Conservation (phyloP, 2,888 invertebrate genomes). For the Chloroclystis v-ata region DNA sequence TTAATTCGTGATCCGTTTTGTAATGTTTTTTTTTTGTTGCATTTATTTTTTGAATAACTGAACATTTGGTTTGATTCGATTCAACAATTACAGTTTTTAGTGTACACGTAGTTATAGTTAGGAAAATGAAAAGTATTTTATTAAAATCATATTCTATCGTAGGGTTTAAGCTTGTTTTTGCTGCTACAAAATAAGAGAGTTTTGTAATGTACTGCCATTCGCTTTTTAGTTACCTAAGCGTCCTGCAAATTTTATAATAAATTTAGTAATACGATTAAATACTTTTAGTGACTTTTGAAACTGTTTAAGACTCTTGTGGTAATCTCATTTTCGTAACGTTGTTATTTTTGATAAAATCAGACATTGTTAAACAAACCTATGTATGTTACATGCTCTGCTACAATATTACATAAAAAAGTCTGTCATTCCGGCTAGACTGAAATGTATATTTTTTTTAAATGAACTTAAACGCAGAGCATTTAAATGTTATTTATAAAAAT, state of each 20-base stretch:
- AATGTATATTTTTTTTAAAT: too few relatives aligned
- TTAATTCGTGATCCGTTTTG: conserved; percentile 16
- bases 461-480: too few relatives aligned
- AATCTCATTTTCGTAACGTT: background rate
- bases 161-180: conserved; percentile 15
- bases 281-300: conserved; percentile 1
- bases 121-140: conserved; percentile 28
- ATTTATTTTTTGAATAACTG: conserved; percentile 15
- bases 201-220: conserved; percentile 18
- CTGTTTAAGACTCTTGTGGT: background rate
- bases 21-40: conserved; percentile 12
- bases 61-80: conserved; percentile 21
- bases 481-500: too few relatives aligned
- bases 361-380: background rate
- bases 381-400: background rate
- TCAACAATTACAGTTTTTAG: conserved; percentile 24
- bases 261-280: conserved; percentile 6
- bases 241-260: conserved; percentile 11
- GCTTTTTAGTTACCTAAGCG: conserved; percentile 15
- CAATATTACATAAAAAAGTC: background rate
- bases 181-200: conserved; percentile 12
- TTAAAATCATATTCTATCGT: conserved; percentile 20
- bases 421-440: too few relatives aligned
- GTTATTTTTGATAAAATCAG: background rate
- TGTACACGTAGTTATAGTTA: conserved; percentile 28